Base-by-base conservation (phyloP, 1,140 invertebrate species). In the Archivesica marissinica region DNA sequence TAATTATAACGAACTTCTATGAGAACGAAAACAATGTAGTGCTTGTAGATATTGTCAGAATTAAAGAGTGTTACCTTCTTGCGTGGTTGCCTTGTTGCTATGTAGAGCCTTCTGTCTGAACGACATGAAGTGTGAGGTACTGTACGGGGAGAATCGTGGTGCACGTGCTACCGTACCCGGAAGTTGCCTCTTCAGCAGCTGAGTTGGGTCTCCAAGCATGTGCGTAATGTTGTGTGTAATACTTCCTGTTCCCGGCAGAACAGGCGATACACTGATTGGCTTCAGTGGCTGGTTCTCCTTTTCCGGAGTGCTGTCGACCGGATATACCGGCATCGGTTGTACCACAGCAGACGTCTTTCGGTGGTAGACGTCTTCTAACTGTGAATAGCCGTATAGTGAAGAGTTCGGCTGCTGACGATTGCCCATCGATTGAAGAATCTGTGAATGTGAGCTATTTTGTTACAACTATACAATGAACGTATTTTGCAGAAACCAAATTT, bases 261-360 rank as follows among this genome's bases (percentile, higher is more conserved):
- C 68, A 0, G 80, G 80, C 3, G 68, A 83, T 25, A 83, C 64
- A 39, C 25, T 44, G 23, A 30, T n/a, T 25, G 54, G 54, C 54
- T 74, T 83, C 33, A 74, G 25, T 15, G 47, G 54, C 25, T 56
- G 33, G 39, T 83, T 83, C 70, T 83, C 80, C 38, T 83, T 83
- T 20, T 83, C 80, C 3, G 80, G 80, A 20, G 74, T 85, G 15
- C 35, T 47, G 17, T 35, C 20, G 15, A 25, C 20, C 28, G 59
- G 28, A 35, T 30, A 41, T 25, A 72, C 15, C 13, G 81, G 39
- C 82, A 85, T 76, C 28, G 72, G 72, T 17, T 77, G 74, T 39
- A 85, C 61, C 15, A 77, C 33, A 23, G 82, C 74, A 23, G 82
- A 85, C 33, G 82, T 39, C 56, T 85, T 85, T 56, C 54, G n/a